phyloP scores from a whole-genome alignment of 2,888 invertebrate species.

The Carterocephalus palaemon region DNA sequence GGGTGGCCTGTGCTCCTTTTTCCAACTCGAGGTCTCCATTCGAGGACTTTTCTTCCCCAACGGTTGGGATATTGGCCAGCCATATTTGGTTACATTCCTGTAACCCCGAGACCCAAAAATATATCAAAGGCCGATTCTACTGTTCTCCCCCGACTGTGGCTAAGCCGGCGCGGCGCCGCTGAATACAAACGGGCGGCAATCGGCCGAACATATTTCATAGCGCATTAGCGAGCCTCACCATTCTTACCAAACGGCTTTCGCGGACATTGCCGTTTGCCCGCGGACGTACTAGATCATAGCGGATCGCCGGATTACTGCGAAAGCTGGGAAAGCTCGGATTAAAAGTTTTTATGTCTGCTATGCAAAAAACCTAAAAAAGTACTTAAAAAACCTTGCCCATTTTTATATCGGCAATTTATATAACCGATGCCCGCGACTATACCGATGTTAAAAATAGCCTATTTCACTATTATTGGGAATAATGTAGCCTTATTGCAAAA shows the following conservation, averaged over 20 bases:
- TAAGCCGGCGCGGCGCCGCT: conserved; percentile 30
- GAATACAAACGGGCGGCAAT: conserved; percentile 64
- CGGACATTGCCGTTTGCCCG: conserved; percentile 26
- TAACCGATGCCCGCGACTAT: background rate
- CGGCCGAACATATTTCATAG: conserved; percentile 58
- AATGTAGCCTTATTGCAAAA: no score
- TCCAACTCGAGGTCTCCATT: no score
- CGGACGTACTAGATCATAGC: conserved; percentile 2
- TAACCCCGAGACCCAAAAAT: no score
- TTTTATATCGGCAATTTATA: background rate
- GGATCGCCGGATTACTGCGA: conserved; percentile 2
- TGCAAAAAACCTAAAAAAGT: background rate
- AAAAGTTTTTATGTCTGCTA: no score
- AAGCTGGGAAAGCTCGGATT: no score
- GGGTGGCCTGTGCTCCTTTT: no score
- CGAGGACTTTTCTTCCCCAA: no score
- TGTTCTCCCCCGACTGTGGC: conserved; percentile 2
- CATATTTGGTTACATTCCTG: no score
- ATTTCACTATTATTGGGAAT: no score
- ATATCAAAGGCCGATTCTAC: background rate
- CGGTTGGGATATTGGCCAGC: no score
- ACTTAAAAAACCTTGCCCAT: no score
- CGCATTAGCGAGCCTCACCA: conserved; percentile 63
- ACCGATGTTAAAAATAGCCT: no score
- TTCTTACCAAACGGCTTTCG: conserved; percentile 48